Conservation (phyloP, 2,888 invertebrate genomes). For the Chrysodeixis includens region DNA sequence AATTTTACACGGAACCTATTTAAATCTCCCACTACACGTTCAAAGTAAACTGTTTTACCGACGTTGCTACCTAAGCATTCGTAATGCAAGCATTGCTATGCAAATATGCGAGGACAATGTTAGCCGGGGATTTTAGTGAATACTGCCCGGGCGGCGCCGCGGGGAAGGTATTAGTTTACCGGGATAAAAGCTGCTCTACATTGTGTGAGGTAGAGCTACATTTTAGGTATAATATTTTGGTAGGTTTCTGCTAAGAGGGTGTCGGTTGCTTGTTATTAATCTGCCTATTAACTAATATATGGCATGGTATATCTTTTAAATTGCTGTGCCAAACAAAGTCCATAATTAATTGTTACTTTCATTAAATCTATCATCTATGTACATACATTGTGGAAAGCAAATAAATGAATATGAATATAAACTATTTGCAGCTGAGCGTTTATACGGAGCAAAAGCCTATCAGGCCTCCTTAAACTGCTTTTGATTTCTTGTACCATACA, state of each 20-base stretch:
- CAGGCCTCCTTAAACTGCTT: too few relatives aligned
- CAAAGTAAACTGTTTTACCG: conserved; percentile 13
- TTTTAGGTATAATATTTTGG: not conserved
- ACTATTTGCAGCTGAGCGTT: too few relatives aligned
- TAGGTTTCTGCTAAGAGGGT: not conserved
- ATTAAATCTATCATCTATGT: too few relatives aligned
- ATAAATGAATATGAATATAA: too few relatives aligned
- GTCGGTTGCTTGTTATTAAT: too few relatives aligned
- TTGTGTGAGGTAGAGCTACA: not conserved
- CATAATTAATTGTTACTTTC: too few relatives aligned
- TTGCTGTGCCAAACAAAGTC: too few relatives aligned
- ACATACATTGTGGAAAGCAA: too few relatives aligned
- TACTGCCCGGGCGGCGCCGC: conserved; percentile 16
- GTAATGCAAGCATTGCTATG: conserved; percentile 41
- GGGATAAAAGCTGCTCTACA: not conserved
- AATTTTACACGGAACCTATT: not conserved
- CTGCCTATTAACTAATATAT: too few relatives aligned
- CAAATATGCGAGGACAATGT: conserved; percentile 31
- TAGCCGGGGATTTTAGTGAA: conserved; percentile 34
- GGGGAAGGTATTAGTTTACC: conserved; percentile 5
- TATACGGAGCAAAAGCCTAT: too few relatives aligned
- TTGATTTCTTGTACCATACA: too few relatives aligned
- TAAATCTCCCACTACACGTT: not conserved
- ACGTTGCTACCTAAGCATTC: conserved; percentile 13
- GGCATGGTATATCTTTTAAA: too few relatives aligned